Evolutionary conservation across 1,140 invertebrate genomes (phyloP).

Genomic region (Habropoda laboriosa): DNA sequence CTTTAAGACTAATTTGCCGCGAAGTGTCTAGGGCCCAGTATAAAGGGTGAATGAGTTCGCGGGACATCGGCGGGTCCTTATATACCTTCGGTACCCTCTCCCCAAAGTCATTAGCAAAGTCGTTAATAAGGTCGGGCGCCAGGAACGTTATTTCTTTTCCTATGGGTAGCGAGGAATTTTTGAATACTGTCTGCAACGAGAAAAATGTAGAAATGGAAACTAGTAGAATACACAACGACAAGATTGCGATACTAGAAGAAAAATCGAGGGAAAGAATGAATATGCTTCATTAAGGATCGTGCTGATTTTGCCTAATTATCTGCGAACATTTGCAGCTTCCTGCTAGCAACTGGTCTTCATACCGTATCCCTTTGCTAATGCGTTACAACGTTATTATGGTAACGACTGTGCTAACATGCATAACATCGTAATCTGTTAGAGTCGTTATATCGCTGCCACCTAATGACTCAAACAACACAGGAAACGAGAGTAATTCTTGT

Average conservation of each 20-base stretch:
- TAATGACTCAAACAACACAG: constrained; percentile 10
- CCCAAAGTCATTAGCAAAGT: no score
- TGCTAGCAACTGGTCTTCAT: constrained; percentile 1
- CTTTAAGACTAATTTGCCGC: no score
- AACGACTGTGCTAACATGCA: constrained; percentile 19
- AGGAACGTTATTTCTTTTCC: no score
- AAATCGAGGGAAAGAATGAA: constrained; percentile 14
- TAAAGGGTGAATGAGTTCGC: no score
- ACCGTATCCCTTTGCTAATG: neutral
- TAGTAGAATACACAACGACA: neutral
- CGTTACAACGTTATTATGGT: constrained; percentile 17
- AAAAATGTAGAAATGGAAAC: neutral
- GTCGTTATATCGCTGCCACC: neutral
- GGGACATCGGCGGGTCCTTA: no score
- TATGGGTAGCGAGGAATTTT: neutral
- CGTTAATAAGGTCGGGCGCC: no score
- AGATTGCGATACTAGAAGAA: neutral
- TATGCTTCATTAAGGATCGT: constrained; percentile 18
- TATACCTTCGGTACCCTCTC: no score
- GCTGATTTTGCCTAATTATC: constrained; percentile 28
- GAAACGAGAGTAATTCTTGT: neutral
- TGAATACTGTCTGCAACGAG: neutral
- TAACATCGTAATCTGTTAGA: constrained; percentile 33
- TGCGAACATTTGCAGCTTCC: constrained; percentile 20
- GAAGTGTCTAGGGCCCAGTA: no score